Conservation (phyloP, 2,888 invertebrate species). For the Isoperla grammatica region DNA sequence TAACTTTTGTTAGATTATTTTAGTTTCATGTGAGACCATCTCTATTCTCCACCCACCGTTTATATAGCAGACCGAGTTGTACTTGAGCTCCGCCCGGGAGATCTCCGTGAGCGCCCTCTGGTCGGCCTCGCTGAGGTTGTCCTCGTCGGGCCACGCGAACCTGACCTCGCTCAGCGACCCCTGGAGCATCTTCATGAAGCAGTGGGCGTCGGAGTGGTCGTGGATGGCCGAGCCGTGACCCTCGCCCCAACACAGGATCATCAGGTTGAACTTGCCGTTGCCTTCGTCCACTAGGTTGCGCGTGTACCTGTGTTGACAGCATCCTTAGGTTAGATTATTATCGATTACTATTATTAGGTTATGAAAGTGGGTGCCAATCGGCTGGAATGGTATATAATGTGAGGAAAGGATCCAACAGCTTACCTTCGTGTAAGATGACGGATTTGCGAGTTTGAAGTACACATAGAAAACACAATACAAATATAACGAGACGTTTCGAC, state of each 20-base stretch:
- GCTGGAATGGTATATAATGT: too few relatives aligned
- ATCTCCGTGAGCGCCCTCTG: slow-evolving; percentile 58
- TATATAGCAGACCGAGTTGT: slow-evolving; percentile 88
- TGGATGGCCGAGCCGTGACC: slow-evolving; percentile 93
- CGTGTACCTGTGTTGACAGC: slow-evolving; percentile 67
- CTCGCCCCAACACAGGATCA: slow-evolving; percentile 98
- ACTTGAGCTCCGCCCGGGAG: slow-evolving; percentile 56
- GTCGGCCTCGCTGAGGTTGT: slow-evolving; percentile 39
- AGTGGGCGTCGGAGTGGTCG: slow-evolving; percentile 93
- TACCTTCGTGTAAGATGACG: too few relatives aligned
- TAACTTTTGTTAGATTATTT: too few relatives aligned
- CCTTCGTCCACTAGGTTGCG: slow-evolving; percentile 93
- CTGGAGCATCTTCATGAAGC: slow-evolving; percentile 82
- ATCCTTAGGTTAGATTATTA: not conserved
- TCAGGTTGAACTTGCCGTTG: slow-evolving; percentile 95
- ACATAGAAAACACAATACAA: too few relatives aligned
- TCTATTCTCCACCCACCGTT: slow-evolving; percentile 83
- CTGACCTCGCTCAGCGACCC: slow-evolving; percentile 49
- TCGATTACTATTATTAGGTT: too few relatives aligned
- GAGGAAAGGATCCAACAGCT: too few relatives aligned
- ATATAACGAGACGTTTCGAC: too few relatives aligned
- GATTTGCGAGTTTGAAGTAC: too few relatives aligned
- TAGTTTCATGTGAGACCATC: too few relatives aligned
- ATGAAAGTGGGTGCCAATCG: too few relatives aligned
- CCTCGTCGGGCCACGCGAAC: slow-evolving; percentile 48